phyloP scores from a whole-genome alignment of 2,888 invertebrate species.

The Netelia inedita region DNA sequence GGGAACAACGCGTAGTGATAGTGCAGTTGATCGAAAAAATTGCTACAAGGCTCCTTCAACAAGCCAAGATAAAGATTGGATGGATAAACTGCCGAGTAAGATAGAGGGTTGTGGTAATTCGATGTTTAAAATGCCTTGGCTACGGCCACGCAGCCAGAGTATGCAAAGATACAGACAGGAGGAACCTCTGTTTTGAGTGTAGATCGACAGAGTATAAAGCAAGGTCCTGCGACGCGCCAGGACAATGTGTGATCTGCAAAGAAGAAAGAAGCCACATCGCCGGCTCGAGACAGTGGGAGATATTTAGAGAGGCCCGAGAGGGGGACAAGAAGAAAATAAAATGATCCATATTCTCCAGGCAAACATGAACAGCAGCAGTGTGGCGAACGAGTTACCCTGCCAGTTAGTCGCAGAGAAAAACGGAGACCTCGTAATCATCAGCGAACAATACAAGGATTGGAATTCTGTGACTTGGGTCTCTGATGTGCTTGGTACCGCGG shows the following conservation, averaged over 20 bases:
- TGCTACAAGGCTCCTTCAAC: constrained; percentile 2
- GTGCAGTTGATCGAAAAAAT: not conserved
- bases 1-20: constrained; percentile 17
- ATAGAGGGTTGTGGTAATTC: constrained; percentile 32
- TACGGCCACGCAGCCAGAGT: constrained; percentile 50
- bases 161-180: constrained; percentile 66
- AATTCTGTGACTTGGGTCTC: constrained; percentile 37
- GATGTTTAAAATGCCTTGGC: constrained; percentile 62
- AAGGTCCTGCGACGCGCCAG: constrained; percentile 50
- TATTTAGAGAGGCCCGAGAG: constrained; percentile 53
- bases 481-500: constrained; percentile 58
- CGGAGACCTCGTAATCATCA: constrained; percentile 17
- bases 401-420: constrained; percentile 50
- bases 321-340: constrained; percentile 19
- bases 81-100: constrained; percentile 51
- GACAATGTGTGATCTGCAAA: constrained; percentile 66
- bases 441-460: constrained; percentile 34
- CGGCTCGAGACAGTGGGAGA: constrained; percentile 52
- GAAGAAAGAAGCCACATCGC: constrained; percentile 50
- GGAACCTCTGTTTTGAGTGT: constrained; percentile 68
- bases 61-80: constrained; percentile 29
- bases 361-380: constrained; percentile 68
- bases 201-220: constrained; percentile 68
- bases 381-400: constrained; percentile 58
- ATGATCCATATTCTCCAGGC: constrained; percentile 65